phyloP scores from a whole-genome alignment of 2,113 vertebrate genomes.

The Solenodon paradoxus region DNA sequence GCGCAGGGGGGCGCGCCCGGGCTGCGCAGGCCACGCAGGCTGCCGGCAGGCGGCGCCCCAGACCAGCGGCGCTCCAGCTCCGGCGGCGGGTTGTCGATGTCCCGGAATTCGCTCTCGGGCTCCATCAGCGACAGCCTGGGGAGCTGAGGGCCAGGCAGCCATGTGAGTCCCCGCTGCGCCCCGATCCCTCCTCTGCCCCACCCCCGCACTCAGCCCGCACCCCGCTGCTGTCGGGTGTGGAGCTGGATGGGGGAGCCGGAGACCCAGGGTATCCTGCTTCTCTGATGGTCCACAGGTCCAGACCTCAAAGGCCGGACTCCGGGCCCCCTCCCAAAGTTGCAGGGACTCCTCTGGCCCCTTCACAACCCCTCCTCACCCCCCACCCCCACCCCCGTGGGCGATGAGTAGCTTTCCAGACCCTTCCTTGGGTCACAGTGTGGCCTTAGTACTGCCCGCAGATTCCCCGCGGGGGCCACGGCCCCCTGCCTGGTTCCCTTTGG shows the following conservation, averaged over 20 bases:
- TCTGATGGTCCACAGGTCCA: background rate
- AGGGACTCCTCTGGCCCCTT: background rate
- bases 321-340: background rate
- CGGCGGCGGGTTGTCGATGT: background rate
- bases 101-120: slow-evolving; percentile 69
- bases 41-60: background rate
- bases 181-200: background rate
- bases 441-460: no score
- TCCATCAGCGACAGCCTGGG: slow-evolving; percentile 79
- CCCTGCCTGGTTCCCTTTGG: background rate
- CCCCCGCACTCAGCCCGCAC: no score
- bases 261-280: no score
- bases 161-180: background rate
- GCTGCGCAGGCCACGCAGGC: slow-evolving; percentile 32
- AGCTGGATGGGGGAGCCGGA: no score
- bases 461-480: background rate
- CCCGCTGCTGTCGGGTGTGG: no score
- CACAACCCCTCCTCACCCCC: no score
- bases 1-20: slow-evolving; percentile 63
- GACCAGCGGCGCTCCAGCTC: slow-evolving; percentile 58
- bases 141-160: slow-evolving; percentile 64
- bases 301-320: background rate
- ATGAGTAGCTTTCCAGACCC: background rate
- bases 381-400: background rate
- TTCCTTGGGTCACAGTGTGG: background rate